Conservation (phyloP, 1,140 invertebrate genomes). For the Bombus superbus region DNA sequence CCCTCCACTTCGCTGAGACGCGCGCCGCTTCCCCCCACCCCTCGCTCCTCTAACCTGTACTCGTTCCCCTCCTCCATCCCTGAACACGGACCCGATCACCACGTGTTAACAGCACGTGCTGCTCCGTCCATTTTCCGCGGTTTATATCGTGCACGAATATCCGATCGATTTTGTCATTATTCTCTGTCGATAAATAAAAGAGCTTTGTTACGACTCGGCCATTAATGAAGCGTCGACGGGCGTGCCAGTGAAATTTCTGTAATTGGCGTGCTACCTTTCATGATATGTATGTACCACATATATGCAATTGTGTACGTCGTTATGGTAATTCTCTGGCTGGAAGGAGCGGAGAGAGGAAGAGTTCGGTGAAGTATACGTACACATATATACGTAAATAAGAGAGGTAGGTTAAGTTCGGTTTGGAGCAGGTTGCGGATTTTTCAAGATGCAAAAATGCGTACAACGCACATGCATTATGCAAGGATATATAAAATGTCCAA, state of each 20-base stretch:
- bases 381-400: neutral
- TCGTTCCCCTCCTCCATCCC: neutral
- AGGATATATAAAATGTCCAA: too few species aligned
- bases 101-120: conserved; percentile 45
- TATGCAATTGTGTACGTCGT: neutral
- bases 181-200: conserved; percentile 14
- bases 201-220: neutral
- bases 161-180: conserved; percentile 30
- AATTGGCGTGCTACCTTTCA: neutral
- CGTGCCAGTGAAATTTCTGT: neutral
- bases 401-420: too few species aligned
- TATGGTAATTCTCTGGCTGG: neutral
- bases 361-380: neutral
- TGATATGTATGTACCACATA: neutral
- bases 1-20: neutral
- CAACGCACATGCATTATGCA: too few species aligned
- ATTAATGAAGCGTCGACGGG: neutral
- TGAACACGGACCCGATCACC: conserved; percentile 10
- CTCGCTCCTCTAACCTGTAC: neutral
- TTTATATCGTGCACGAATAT: conserved; percentile 15
- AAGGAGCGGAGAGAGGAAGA: too few species aligned
- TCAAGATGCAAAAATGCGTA: too few species aligned
- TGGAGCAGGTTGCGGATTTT: too few species aligned
- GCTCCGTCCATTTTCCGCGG: conserved; percentile 12
- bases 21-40: neutral